A percentile compares a stretch with the other conserved stretches of the same genome.
These are phyloP conservation scores for Clivina fossor DNA, from an alignment of 2,888 invertebrate genomes.

Conservation along the genomic window DNA sequence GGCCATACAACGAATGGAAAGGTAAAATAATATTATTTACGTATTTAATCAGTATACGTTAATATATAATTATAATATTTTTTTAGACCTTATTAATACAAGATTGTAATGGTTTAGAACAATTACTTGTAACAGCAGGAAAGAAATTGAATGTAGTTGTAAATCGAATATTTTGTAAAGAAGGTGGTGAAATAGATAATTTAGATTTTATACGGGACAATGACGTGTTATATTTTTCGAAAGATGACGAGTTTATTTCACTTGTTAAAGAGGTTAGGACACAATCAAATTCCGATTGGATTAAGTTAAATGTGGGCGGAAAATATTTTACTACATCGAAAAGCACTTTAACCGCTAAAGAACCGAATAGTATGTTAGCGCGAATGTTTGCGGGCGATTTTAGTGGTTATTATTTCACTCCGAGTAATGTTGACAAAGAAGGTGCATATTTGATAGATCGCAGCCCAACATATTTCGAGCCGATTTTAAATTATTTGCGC, in stretches of 20 bases:
- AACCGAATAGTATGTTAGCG: slow-evolving; percentile 90
- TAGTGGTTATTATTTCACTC: slow-evolving; percentile 68
- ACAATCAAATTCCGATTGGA: slow-evolving; percentile 68
- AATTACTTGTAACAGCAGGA: slow-evolving; percentile 56
- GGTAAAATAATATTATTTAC: slow-evolving; percentile 44
- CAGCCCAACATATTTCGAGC: slow-evolving; percentile 91
- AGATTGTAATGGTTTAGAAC: slow-evolving; percentile 58
- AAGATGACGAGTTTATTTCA: slow-evolving; percentile 56
- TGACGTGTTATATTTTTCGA: slow-evolving; percentile 68
- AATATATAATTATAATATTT: slow-evolving; percentile 21
- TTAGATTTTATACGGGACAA: slow-evolving; percentile 68
- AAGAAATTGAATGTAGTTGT: slow-evolving; percentile 57
- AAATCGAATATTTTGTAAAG: slow-evolving; percentile 61
- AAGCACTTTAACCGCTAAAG: slow-evolving; percentile 74
- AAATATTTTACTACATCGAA: slow-evolving; percentile 74
- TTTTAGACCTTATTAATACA: slow-evolving; percentile 57
- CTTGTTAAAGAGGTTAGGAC: slow-evolving; percentile 34
- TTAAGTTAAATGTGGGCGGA: slow-evolving; percentile 90
- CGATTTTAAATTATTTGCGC: slow-evolving; percentile 91
- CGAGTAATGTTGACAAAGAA: slow-evolving; percentile 71
- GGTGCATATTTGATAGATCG: slow-evolving; percentile 94
- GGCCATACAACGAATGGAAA: slow-evolving; percentile 49
- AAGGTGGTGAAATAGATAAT: slow-evolving; percentile 74
- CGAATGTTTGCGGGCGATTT: slow-evolving; percentile 80
- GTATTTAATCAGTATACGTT: slow-evolving; percentile 1